Conservation (phyloP, 2,888 invertebrate species). For the Amphipoea oculea region DNA sequence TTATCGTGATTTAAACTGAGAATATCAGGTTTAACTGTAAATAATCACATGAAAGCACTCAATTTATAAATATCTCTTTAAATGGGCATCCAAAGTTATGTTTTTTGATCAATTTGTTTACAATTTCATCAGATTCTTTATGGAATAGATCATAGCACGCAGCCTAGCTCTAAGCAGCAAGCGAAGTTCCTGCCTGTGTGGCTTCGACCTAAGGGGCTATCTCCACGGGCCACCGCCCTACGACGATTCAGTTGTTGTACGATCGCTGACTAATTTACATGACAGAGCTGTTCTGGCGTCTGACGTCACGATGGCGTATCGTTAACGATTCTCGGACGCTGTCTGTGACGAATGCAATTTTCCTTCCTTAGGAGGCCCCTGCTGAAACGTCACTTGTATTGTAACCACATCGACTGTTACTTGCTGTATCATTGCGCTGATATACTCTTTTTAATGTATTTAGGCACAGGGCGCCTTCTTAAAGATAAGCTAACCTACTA, state of each 20-base stretch:
- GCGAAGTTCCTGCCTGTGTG: background rate
- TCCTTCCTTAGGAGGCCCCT: background rate
- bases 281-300: constrained; percentile 4
- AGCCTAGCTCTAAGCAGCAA: background rate
- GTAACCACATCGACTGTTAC: background rate
- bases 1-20: background rate
- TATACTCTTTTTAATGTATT: background rate
- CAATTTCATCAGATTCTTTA: background rate
- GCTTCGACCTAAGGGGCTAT: background rate
- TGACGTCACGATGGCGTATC: constrained; percentile 24
- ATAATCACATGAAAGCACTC: background rate
- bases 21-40: background rate
- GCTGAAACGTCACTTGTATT: background rate
- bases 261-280: constrained; percentile 35
- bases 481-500: background rate
- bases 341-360: constrained; percentile 23
- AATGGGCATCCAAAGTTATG: background rate
- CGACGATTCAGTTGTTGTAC: constrained; percentile 8
- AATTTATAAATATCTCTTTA: background rate
- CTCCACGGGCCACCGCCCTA: constrained; percentile 8
- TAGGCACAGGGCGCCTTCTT: too few relatives aligned
- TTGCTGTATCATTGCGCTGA: background rate
- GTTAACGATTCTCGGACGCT: constrained; percentile 25
- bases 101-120: background rate
- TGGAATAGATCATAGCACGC: background rate